A percentile compares a stretch with the other conserved stretches of the same genome.
phyloP scores from a whole-genome alignment of 2,888 invertebrate species.

The Lithophane leautieri region DNA sequence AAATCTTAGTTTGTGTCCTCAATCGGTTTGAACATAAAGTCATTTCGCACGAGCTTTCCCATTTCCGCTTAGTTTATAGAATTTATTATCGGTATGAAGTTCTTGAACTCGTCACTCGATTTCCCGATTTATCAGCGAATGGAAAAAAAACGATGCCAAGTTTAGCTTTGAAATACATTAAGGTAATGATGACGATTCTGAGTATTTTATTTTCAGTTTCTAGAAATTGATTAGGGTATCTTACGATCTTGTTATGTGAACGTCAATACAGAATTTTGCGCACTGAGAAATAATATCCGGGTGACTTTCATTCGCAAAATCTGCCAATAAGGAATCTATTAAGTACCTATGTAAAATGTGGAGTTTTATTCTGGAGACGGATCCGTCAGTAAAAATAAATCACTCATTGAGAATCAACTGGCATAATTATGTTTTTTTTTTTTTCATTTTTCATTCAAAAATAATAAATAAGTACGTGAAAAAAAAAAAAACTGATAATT shows the following conservation, averaged over 20 bases:
- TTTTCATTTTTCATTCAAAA: too few species aligned
- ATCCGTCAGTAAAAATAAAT: background rate
- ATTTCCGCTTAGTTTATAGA: slow-evolving; percentile 67
- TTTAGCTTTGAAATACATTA: slow-evolving; percentile 2
- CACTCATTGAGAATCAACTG: too few species aligned
- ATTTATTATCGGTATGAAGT: slow-evolving; percentile 58
- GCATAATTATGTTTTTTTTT: too few species aligned
- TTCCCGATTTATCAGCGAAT: slow-evolving; percentile 55
- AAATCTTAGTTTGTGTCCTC: slow-evolving; percentile 52
- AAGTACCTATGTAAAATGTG: background rate
- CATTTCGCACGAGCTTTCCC: slow-evolving; percentile 62
- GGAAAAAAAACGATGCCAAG: slow-evolving; percentile 33
- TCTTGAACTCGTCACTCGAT: slow-evolving; percentile 62
- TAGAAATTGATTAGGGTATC: background rate
- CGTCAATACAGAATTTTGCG: background rate
- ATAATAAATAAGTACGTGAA: too few species aligned
- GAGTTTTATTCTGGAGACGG: background rate
- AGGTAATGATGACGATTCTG: background rate
- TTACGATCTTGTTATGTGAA: background rate
- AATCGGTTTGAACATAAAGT: slow-evolving; percentile 58
- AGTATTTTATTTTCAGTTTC: background rate
- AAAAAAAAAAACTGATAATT: too few species aligned
- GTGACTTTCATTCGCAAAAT: background rate
- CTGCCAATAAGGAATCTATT: background rate
- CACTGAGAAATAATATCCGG: background rate